Evolutionary conservation across 2,113 vertebrate genomes (phyloP), one percentile per base, ranked within the genome.

Genomic region (Amazona vittata): DNA sequence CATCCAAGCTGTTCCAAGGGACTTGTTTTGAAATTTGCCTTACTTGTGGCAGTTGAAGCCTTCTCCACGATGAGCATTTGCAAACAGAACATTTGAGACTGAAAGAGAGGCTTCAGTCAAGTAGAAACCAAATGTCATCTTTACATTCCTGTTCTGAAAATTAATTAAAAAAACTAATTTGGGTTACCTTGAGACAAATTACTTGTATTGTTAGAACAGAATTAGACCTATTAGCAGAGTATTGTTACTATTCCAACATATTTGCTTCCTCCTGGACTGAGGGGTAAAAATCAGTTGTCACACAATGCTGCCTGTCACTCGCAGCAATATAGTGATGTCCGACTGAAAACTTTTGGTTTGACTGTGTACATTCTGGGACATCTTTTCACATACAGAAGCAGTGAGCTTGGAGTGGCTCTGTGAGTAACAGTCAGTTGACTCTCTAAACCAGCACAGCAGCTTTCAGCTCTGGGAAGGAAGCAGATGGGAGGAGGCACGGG

Each of bases 291-390:
- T 20, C 5, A 52, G n/a, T 83, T 53, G 14, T 88, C 64, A 29
- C 4, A 15, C 39, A 33, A 2, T 60, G 28, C 13, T 86, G 19
- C 13, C 55, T 82, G 17, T 84, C 26, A 37, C 24, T 92, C 13
- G 28, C 53, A 73, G 25, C 47, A 1, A 0, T 18, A 9, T 18
- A 39, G 22, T 3, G 1, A 5, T 44, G 8, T 44, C 6, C 41
- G 16, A 37, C 11, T 31, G 29, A 64, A 57, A 70, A 52, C 17
- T 46, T 50, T 11, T 47, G 25, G 21, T 57, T 87, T 82, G 65
- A 21, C 16, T 28, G 1, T 47, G 1, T 76, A 5, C 11, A 46
- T 73, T 87, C 25, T 74, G 57, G 29, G n/a, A 46, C 13, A 19
- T 37, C 74, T 80, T 44, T 64, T 71, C n/a, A 24, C 1, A 0